Evolutionary conservation across 1,140 invertebrate genomes (phyloP), one percentile per base, ranked within the genome.

Genomic region (Drosophila nigromelanica): DNA sequence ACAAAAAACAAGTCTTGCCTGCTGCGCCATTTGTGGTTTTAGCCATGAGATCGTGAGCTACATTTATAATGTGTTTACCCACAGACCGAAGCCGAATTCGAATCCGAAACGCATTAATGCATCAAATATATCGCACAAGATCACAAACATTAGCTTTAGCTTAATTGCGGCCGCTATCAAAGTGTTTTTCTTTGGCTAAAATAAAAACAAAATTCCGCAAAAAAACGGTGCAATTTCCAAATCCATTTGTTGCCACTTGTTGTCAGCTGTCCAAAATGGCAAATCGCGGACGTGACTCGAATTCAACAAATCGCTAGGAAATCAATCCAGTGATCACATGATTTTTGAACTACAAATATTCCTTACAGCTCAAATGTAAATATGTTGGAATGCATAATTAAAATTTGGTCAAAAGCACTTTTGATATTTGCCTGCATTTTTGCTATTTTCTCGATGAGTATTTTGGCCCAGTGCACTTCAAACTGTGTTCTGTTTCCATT

Each of bases 121-220:
- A 66, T 63, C 7, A 70, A 39, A 75, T 61, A 85, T 78, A 81
- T 80, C 81, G 81, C 80, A 85, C 81, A 85, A 85, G 80, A 85
- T 86, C 80, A 69, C 61, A 58, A 45, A 47, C 24, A 43, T 55
- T 42, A 6, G 5, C 21, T 27, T 48, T 0, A 5, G 21, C 43
- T 40, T 42, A 66, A 68, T 59, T 30, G 76, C 81, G 80, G 76
- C 60, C 43, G 3, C 37, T 51, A 37, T 76, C 42, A 76, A 82
- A 83, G 78, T 64, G 55, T 60, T 71, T 66, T 30, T 3, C 11
- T 56, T 14, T 15, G 6, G 12, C 12, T 18, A 55, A 64, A 45
- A 33, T 4, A 0, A 42, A 61, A 51, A 39, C 21, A 21, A 35
- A 35, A 45, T 18, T 14, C 12, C 5, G 30, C 5, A 7, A 6